Evolutionary conservation across 2,113 vertebrate species (phyloP), one percentile per base, ranked within the genome.

Genomic region (Salvator merianae): DNA sequence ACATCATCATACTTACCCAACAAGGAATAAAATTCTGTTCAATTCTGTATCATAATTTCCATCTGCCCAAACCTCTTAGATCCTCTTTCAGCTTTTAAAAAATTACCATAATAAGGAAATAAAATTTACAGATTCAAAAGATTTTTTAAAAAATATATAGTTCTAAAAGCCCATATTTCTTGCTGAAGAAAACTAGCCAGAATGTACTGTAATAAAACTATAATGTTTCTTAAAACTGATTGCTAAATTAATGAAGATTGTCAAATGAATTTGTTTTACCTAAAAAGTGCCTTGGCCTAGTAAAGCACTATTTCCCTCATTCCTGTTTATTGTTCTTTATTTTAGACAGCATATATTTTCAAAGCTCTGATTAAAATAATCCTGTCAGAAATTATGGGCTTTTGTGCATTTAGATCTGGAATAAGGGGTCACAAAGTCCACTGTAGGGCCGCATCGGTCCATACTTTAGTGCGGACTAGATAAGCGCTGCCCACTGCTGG

Each of bases 311-410:
- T 77, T 53, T 65, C 73, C 77, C 75, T 81, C 72, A 47, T 69
- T 89, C 71, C 55, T 13, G 5, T 1, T 20, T n/a, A 7, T 14
- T 59, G 50, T 16, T 26, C 13, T 47, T 28, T 34, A 55, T 68
- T 34, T 70, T 13, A 16, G n/a, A 71, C 8, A 72, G 32, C 34
- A 20, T 68, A 36, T 24, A 59, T 72, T 75, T 83, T 65, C 83
- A 79, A 83, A 88, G 36, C 43, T 79, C n/a, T 40, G 32, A 32
- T 70, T 83, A 86, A 88, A 87, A 87, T 50, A 77, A 10, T 3
- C 69, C 62, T 32, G 34, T 36, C 40, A 73, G 24, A 38, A 78
- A 30, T 32, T 50, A 75, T 20, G 43, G 43, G 43, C 10, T 9
- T 47, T 47, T 47, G 43, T 47, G 43, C 43, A 47, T 9, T 47